phyloP scores from a whole-genome alignment of 2,888 invertebrate species.

The Bombyx huttoni region DNA sequence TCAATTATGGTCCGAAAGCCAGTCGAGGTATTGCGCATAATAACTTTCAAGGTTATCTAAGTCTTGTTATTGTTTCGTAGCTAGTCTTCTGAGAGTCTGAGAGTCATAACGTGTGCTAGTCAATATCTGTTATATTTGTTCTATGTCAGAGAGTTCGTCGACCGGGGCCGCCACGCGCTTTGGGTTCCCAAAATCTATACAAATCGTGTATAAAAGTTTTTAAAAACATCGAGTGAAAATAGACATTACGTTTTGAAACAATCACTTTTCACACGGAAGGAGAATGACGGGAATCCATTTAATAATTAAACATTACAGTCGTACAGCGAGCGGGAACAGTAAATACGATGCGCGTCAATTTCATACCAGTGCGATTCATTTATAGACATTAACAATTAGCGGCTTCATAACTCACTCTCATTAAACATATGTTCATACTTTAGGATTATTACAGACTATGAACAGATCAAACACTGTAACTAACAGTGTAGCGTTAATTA shows the following conservation, averaged over 20 bases:
- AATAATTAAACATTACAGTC: too few relatives aligned
- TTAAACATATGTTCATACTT: too few relatives aligned
- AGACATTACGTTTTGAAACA: constrained; percentile 6
- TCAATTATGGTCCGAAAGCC: too few relatives aligned
- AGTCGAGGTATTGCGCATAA: too few relatives aligned
- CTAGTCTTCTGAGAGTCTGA: neutral
- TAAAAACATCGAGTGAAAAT: constrained; percentile 4
- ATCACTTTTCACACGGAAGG: neutral
- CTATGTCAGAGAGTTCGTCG: constrained; percentile 33
- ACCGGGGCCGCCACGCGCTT: constrained; percentile 35
- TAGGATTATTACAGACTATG: too few relatives aligned
- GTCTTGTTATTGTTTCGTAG: neutral
- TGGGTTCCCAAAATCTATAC: constrained; percentile 20
- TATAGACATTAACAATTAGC: too few relatives aligned
- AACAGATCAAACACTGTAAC: too few relatives aligned
- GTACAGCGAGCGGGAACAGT: too few relatives aligned
- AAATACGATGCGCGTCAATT: too few relatives aligned
- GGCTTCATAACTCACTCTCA: too few relatives aligned
- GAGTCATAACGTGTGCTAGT: constrained; percentile 12
- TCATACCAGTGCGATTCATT: too few relatives aligned
- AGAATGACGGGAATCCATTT: neutral
- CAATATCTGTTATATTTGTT: constrained; percentile 22
- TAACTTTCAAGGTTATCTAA: neutral
- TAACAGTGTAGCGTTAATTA: too few relatives aligned
- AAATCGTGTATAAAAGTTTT: constrained; percentile 1